Conservation (phyloP, 2,888 invertebrate species). For the Lomographa bimaculata region DNA sequence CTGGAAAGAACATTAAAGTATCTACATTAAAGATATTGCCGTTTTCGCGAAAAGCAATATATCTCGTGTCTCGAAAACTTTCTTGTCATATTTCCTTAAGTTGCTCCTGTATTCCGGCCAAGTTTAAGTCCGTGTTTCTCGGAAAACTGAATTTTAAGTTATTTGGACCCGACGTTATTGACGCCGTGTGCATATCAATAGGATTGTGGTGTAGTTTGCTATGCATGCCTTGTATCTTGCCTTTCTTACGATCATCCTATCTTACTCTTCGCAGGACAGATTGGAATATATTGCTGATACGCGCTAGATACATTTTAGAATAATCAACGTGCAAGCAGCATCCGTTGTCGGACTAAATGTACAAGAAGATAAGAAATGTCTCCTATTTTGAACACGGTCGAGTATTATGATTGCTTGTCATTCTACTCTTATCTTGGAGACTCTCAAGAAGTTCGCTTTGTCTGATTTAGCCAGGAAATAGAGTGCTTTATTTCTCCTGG, state of each 20-base stretch:
- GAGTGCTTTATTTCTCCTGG: no score
- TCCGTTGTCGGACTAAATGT: no score
- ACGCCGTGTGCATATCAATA: slow-evolving; percentile 56
- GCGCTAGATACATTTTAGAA: slow-evolving; percentile 1
- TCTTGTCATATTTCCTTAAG: slow-evolving; percentile 19
- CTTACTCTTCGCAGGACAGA: slow-evolving; percentile 34
- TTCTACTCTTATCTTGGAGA: no score
- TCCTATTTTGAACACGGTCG: no score
- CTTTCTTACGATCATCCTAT: slow-evolving; percentile 50
- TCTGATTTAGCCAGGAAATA: no score
- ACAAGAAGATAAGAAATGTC: no score
- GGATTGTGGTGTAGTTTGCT: slow-evolving; percentile 45
- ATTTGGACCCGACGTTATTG: slow-evolving; percentile 41
- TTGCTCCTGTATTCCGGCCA: slow-evolving; percentile 18
- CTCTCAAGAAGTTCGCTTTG: no score
- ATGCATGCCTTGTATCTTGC: slow-evolving; percentile 50
- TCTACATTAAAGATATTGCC: slow-evolving; percentile 5
- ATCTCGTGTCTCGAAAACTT: slow-evolving; percentile 12
- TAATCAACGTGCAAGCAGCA: no score
- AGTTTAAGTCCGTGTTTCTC: slow-evolving; percentile 36
- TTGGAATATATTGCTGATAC: slow-evolving; percentile 22
- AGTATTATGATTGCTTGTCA: no score
- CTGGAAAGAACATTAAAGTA: no score
- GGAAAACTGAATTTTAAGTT: slow-evolving; percentile 40
- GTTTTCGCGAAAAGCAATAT: slow-evolving; percentile 8